A percentile compares a stretch with the other conserved stretches of the same genome.
These are phyloP conservation scores for Agriopis leucophaearia DNA, from an alignment of 2,888 invertebrate genomes.

Conservation along the genomic window DNA sequence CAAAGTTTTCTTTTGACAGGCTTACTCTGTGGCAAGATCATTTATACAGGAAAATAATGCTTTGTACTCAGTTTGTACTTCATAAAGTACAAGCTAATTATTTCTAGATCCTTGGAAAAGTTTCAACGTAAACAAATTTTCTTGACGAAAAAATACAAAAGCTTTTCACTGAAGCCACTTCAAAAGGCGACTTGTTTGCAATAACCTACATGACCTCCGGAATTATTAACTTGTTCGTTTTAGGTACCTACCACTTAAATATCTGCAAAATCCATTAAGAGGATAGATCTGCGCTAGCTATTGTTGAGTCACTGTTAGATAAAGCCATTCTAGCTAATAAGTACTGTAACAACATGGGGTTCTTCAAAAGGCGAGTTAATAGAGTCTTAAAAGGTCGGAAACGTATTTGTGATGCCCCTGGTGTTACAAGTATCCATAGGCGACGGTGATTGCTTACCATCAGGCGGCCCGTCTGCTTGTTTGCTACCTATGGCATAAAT, in stretches of 20 bases:
- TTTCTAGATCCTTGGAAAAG: not conserved
- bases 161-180: constrained; percentile 12
- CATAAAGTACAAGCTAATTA: not conserved
- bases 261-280: constrained; percentile 38
- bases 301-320: not conserved
- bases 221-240: constrained; percentile 14
- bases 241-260: constrained; percentile 17
- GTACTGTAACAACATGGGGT: too few species aligned
- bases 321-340: not conserved
- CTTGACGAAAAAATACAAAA: not conserved
- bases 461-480: too few species aligned
- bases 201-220: constrained; percentile 24
- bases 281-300: not conserved
- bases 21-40: not conserved
- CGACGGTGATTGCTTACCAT: too few species aligned
- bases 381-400: too few species aligned
- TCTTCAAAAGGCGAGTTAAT: too few species aligned
- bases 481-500: too few species aligned
- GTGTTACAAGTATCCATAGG: too few species aligned
- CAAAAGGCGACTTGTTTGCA: constrained; percentile 15
- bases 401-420: too few species aligned
- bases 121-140: not conserved
- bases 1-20: not conserved
- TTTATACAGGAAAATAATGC: not conserved
- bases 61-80: not conserved